Evolutionary conservation across 2,888 invertebrate species (phyloP).

Genomic region (Portevinia maculata): DNA sequence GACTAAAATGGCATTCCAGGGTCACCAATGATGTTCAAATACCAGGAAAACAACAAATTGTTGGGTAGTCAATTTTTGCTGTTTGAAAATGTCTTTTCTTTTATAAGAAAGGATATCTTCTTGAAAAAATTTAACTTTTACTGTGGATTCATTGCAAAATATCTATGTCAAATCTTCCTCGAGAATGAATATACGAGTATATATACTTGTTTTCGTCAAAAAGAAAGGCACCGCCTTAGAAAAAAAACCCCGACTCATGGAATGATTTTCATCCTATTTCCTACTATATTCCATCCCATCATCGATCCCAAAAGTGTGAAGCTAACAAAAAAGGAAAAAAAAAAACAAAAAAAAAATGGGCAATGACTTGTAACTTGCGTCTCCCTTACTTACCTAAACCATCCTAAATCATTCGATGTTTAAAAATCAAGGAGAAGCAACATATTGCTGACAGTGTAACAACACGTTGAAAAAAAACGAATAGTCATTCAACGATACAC

Average conservation of each 20-base stretch:
- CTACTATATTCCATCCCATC: constrained; percentile 10
- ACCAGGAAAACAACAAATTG: no score
- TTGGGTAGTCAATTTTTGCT: no score
- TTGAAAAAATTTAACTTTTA: no score
- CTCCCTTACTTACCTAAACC: no score
- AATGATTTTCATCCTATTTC: constrained; percentile 17
- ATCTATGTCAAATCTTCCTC: no score
- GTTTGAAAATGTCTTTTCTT: no score
- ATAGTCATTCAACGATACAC: constrained; percentile 51
- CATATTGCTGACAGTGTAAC: constrained; percentile 67
- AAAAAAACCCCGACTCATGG: constrained; percentile 32
- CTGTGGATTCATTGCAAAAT: no score
- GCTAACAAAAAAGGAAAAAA: not conserved
- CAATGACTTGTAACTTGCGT: constrained; percentile 62
- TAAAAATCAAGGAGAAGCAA: constrained; percentile 68
- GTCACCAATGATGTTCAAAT: no score
- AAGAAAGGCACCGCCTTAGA: not conserved
- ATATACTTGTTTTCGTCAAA: not conserved
- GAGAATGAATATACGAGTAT: no score
- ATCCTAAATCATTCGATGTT: constrained; percentile 54
- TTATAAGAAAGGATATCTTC: no score
- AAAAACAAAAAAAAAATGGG: constrained; percentile 32
- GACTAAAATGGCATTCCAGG: no score
- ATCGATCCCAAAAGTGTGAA: constrained; percentile 4
- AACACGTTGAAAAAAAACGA: constrained; percentile 42